Conservation (phyloP, 2,113 vertebrate genomes). For the Bos javanicus region DNA sequence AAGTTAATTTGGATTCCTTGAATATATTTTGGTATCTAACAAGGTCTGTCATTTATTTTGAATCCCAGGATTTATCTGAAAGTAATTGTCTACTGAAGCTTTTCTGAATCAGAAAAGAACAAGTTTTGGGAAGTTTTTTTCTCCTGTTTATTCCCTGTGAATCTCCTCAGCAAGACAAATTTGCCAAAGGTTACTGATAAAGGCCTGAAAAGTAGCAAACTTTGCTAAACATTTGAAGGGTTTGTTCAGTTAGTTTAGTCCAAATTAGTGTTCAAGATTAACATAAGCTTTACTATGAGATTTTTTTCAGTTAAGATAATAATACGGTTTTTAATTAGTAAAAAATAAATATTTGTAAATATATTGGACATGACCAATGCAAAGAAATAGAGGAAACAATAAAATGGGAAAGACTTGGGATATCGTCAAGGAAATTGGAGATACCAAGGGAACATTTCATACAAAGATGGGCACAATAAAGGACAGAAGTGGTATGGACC, state of each 20-base stretch:
- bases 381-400: not conserved
- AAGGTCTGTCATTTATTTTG: not conserved
- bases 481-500: not conserved
- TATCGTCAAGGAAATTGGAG: not conserved
- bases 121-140: not conserved
- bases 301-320: not conserved
- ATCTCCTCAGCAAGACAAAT: not conserved
- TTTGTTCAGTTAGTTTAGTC: not conserved
- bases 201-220: not conserved
- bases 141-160: not conserved
- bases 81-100: not conserved
- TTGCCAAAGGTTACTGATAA: not conserved
- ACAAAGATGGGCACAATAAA: not conserved
- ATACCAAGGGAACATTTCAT: not conserved
- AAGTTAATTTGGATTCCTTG: not conserved
- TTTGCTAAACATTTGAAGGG: not conserved
- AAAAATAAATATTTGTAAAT: conserved; percentile 1
- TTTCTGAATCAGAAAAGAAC: conserved; percentile 9
- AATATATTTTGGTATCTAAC: not conserved
- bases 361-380: not conserved
- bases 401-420: not conserved
- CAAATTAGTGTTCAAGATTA: not conserved
- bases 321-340: not conserved
- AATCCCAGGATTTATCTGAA: not conserved
- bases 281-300: not conserved